Evolutionary conservation across 2,113 vertebrate genomes (phyloP).

Genomic region (Pimephales promelas): DNA sequence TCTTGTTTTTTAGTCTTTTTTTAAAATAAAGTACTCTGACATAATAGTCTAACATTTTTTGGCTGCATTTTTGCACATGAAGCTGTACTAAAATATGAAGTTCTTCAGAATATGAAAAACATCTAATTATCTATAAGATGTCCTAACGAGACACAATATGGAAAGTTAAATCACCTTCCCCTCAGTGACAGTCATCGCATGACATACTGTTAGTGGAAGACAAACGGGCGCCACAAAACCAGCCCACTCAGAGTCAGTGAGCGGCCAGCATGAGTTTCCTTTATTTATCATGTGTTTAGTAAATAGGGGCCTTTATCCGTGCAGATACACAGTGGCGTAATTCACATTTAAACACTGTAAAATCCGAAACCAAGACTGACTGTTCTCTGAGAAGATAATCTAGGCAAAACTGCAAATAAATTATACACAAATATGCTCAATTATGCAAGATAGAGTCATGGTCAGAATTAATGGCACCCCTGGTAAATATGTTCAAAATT

Average conservation of each 20-base stretch:
- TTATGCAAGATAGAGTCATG: not conserved
- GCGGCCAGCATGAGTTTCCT: not conserved
- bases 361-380: slow-evolving; percentile 23
- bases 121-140: not conserved
- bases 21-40: too few relatives aligned
- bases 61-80: not conserved
- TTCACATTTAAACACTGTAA: slow-evolving; percentile 25
- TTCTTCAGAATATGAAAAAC: not conserved
- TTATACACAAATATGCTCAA: slow-evolving; percentile 1
- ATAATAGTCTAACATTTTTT: not conserved
- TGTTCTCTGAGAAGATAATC: not conserved
- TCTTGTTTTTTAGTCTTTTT: not conserved
- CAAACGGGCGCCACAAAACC: slow-evolving; percentile 2
- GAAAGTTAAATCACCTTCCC: not conserved
- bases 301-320: slow-evolving; percentile 34
- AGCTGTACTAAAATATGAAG: not conserved
- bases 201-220: slow-evolving; percentile 34
- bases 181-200: slow-evolving; percentile 8
- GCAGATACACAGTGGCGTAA: not conserved
- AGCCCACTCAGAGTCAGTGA: slow-evolving; percentile 3
- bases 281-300: slow-evolving; percentile 39
- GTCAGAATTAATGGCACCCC: too few relatives aligned
- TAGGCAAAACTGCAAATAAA: slow-evolving; percentile 3
- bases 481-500: too few relatives aligned
- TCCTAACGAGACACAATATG: not conserved